Evolutionary conservation across 2,113 vertebrate genomes (phyloP).

Genomic region (Cygnus buccinator): DNA sequence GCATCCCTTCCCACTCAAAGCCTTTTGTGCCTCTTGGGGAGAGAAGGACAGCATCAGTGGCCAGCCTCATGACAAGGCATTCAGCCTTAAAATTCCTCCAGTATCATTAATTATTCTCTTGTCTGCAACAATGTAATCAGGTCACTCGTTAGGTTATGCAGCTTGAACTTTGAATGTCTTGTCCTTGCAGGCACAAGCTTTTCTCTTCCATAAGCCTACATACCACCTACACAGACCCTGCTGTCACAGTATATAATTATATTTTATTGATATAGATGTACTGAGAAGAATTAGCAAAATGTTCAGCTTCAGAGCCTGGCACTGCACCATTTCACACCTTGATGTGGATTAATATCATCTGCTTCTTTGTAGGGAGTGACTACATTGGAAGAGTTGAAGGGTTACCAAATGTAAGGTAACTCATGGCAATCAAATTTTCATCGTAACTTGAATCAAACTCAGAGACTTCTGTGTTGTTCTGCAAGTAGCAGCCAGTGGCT

Average conservation of each 20-base stretch:
- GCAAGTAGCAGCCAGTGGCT: neutral
- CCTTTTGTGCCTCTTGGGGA: neutral
- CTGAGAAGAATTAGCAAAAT: neutral
- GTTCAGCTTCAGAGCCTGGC: neutral
- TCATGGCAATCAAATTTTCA: neutral
- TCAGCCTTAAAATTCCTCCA: neutral
- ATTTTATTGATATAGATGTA: neutral
- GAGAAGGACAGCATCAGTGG: neutral
- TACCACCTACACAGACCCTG: neutral
- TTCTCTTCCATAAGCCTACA: neutral
- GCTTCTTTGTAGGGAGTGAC: neutral
- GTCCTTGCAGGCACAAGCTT: neutral
- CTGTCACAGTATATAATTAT: neutral
- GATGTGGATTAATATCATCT: accelerated
- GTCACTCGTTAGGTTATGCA: neutral
- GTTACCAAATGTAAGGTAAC: neutral
- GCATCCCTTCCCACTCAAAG: neutral
- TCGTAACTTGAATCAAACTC: neutral
- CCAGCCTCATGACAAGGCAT: neutral
- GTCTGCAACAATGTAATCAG: neutral
- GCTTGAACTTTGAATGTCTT: neutral
- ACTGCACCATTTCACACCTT: neutral
- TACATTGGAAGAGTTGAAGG: neutral
- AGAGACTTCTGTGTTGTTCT: neutral
- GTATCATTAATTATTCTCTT: neutral